A percentile compares a stretch with the other conserved stretches of the same genome.
Evolutionary conservation across 2,797 vertebrate genomes (phyloP).

Genomic region (Todus mexicanus): DNA sequence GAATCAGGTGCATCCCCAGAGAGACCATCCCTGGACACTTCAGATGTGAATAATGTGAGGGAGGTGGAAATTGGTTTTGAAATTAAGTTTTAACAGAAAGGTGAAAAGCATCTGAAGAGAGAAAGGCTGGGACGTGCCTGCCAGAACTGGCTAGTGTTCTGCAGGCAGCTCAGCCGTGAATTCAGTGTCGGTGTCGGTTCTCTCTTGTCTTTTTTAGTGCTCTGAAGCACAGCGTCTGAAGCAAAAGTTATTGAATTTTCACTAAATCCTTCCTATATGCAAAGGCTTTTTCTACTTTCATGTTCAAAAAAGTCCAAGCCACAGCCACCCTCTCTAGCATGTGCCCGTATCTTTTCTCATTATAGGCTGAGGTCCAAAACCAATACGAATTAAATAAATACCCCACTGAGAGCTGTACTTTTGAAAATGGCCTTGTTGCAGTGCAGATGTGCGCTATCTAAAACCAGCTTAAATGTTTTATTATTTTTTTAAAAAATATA

Average conservation of each 20-base stretch:
- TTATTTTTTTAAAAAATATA: slow-evolving; percentile 8
- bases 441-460: slow-evolving; percentile 74
- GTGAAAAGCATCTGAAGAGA: neutral
- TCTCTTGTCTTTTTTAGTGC: slow-evolving; percentile 68
- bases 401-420: slow-evolving; percentile 73
- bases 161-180: neutral
- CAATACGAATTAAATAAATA: slow-evolving; percentile 77
- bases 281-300: slow-evolving; percentile 70
- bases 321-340: slow-evolving; percentile 51
- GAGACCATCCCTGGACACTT: neutral
- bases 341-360: slow-evolving; percentile 68
- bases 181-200: slow-evolving; percentile 28
- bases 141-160: neutral
- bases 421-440: slow-evolving; percentile 71
- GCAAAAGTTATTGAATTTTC: slow-evolving; percentile 76
- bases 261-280: slow-evolving; percentile 73
- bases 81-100: neutral
- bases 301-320: slow-evolving; percentile 72
- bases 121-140: neutral
- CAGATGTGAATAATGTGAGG: neutral
- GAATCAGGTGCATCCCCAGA: neutral
- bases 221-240: slow-evolving; percentile 68
- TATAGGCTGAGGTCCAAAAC: slow-evolving; percentile 78
- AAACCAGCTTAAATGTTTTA: slow-evolving; percentile 63
- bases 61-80: neutral